These are phyloP conservation scores for Eilema depressum DNA, from an alignment of 2,888 invertebrate genomes.

Conservation along the genomic window DNA sequence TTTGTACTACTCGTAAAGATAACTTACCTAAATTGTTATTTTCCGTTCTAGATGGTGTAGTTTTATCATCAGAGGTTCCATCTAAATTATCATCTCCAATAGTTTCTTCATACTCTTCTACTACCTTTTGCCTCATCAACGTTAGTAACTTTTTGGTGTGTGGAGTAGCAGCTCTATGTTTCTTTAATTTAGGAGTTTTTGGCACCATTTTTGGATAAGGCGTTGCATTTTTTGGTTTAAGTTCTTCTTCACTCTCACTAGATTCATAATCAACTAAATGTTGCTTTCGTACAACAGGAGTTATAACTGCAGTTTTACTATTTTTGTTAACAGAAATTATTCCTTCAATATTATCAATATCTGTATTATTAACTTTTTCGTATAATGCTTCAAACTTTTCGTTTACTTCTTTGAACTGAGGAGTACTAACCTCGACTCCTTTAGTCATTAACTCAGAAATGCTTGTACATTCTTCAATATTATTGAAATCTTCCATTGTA, in stretches of 20 bases:
- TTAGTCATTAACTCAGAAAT: constrained; percentile 71
- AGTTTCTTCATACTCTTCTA: constrained; percentile 68
- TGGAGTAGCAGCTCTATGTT: constrained; percentile 71
- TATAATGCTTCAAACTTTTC: constrained; percentile 76
- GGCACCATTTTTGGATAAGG: constrained; percentile 63
- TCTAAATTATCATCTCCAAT: constrained; percentile 56
- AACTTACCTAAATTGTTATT: constrained; percentile 57
- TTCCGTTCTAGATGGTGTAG: constrained; percentile 66
- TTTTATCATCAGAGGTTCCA: constrained; percentile 56
- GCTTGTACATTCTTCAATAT: constrained; percentile 74
- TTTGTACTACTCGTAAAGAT: neutral
- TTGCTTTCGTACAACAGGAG: constrained; percentile 73
- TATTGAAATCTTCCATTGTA: constrained; percentile 73
- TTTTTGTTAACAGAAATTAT: constrained; percentile 69
- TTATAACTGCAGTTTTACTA: constrained; percentile 77
- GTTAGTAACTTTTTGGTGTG: constrained; percentile 72
- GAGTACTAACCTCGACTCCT: constrained; percentile 26
- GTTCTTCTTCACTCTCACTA: constrained; percentile 68
- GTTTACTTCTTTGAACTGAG: constrained; percentile 57
- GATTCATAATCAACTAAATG: constrained; percentile 79
- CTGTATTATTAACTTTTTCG: constrained; percentile 62
- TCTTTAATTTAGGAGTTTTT: constrained; percentile 71
- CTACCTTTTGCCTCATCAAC: constrained; percentile 67
- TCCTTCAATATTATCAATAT: constrained; percentile 68
- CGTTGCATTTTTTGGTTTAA: constrained; percentile 51